Conservation (phyloP, 2,797 vertebrate genomes). For the Betta splendens region DNA sequence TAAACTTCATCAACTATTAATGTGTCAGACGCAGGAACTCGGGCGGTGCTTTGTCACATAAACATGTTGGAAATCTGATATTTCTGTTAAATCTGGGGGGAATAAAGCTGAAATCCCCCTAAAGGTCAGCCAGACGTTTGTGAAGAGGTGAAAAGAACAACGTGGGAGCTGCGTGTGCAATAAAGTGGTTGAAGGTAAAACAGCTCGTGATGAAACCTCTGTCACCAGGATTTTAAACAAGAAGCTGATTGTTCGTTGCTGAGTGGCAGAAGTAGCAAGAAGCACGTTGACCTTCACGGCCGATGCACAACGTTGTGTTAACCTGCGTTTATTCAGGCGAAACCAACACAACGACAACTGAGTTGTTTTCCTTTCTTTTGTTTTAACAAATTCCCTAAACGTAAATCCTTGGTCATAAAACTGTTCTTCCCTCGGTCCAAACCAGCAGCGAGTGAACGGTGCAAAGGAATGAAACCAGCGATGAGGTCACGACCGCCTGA, state of each 20-base stretch:
- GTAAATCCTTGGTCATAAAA: not conserved
- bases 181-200: not conserved
- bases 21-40: not conserved
- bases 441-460: not conserved
- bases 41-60: not conserved
- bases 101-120: slow-evolving; percentile 7
- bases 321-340: too few relatives aligned
- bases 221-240: too few relatives aligned
- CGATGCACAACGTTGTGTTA: too few relatives aligned
- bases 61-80: too few relatives aligned
- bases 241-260: too few relatives aligned
- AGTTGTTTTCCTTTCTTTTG: too few relatives aligned
- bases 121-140: slow-evolving; percentile 1
- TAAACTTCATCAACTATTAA: not conserved
- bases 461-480: slow-evolving; percentile 48
- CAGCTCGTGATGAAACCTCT: too few relatives aligned
- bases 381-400: too few relatives aligned
- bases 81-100: not conserved
- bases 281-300: too few relatives aligned
- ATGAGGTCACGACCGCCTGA: slow-evolving; percentile 45
- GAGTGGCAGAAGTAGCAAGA: too few relatives aligned
- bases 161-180: slow-evolving; percentile 4
- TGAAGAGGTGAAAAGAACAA: slow-evolving; percentile 30
- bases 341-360: too few relatives aligned
- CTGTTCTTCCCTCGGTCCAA: not conserved